Base-by-base conservation (phyloP, 2,797 vertebrate species). In the Cyprinodon diabolis region DNA sequence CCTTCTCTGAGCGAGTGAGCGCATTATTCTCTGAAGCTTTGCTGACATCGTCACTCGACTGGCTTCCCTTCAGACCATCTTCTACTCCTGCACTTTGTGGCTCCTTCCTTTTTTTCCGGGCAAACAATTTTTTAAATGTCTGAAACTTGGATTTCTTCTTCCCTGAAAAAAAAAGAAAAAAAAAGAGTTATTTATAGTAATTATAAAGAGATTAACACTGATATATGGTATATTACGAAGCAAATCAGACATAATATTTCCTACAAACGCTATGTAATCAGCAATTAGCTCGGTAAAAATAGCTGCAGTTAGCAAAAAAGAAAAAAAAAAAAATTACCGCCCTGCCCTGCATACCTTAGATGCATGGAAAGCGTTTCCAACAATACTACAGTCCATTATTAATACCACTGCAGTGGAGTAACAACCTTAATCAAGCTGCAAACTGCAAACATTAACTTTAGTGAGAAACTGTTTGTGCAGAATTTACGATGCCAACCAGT, bases 131-230 rank as follows among this genome's bases (percentile, higher is more conserved):
- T 86, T 96, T 98, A 72, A 98, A 96, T 0, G 90, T 95, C 94
- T 96, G 96, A 91, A 99, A 98, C 92, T 95, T 98, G 67, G 96
- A 98, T 91, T 97, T 98, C 86, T 97, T 98, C 94, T 96, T 98
- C 81, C 95, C 97, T 98, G 86, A 56, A 30, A 66, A 55, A 10
- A 75, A 21, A 76, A 68, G 74, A 19, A 2, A 54, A 45, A 58
- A 15, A 13, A 68, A n/a, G 15, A 65, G 60, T 17, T 35, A 55
- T 69, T 52, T 65, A 13, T 25, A 21, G 58, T 23, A 37, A 49
- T 14, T 52, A 51, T 56, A 25, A 6, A 19, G 40, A 3, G 49
- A 2, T 48, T 48, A 49, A 69, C 62, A n/a, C 21, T 57, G 4
- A 72, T 35, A 9, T 37, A 69, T n/a, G 4, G 35, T 13, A 6